These are phyloP conservation scores for Sinodicranocentrus sp. DNA, from an alignment of 2,888 invertebrate species.

Conservation along the genomic window DNA sequence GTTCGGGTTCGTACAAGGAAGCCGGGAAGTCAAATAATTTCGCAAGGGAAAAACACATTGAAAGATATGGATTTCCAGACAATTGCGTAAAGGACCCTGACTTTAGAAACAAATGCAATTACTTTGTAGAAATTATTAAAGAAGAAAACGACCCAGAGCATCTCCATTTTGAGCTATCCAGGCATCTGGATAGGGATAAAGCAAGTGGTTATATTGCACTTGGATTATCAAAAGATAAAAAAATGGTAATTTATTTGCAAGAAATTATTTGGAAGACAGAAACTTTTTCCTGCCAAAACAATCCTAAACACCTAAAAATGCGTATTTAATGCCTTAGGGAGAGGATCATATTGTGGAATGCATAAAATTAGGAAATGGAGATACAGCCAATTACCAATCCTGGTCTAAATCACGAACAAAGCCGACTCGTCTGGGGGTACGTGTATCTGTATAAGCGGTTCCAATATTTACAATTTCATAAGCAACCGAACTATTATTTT, in stretches of 20 bases:
- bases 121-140: slow-evolving; percentile 41
- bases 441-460: not conserved
- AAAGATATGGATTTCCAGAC: slow-evolving; percentile 55
- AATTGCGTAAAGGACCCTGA: slow-evolving; percentile 17
- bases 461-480: not conserved
- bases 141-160: not conserved
- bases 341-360: slow-evolving; percentile 65
- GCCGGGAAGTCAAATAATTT: slow-evolving; percentile 18
- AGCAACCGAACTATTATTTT: no score
- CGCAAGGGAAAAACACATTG: not conserved
- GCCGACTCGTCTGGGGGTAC: slow-evolving; percentile 44
- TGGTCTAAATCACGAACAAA: slow-evolving; percentile 20
- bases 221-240: slow-evolving; percentile 65
- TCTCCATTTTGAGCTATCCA: slow-evolving; percentile 45
- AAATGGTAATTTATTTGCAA: slow-evolving; percentile 48
- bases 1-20: no score
- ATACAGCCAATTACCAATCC: slow-evolving; percentile 20
- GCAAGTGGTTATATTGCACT: slow-evolving; percentile 64
- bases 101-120: slow-evolving; percentile 23
- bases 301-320: no score
- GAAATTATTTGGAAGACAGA: not conserved
- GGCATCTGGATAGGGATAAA: not conserved
- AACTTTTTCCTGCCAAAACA: no score
- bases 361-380: slow-evolving; percentile 2
- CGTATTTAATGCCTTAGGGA: slow-evolving; percentile 30